Evolutionary conservation across 2,797 vertebrate species (phyloP), one percentile per base, ranked within the genome.

Genomic region (Australoheros facetus): DNA sequence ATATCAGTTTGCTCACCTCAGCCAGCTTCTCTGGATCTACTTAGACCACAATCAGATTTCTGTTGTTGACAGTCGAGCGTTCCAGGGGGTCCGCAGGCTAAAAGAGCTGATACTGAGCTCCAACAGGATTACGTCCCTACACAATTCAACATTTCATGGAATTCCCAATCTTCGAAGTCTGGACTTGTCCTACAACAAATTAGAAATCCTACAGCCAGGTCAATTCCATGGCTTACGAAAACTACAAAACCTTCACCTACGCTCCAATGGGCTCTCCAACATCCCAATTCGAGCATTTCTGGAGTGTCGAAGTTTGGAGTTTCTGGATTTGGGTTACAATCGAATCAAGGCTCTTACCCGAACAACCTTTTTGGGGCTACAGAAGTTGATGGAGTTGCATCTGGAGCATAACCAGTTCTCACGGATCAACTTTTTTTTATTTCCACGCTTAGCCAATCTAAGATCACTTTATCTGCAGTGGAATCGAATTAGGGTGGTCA

Each of bases 331-430:
- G 92, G 97, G 98, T 87, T 99, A 99, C 89, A 99, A 99, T 93
- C 96, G 97, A 54, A 97, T 99, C 74, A 96, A 98, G 62, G 97
- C 97, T 86, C 93, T 99, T 45, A 99, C 98, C 13, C 96, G 98
- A 39, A 99, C 99, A 2, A 98, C 97, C 6, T 99, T 99, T 73
- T 94, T 98, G 74, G 98, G 98, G 59, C 96, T 99, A 23, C 90
- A 98, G 89, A 98, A 97, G 91, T 81, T 99, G 51, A 99, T 98
- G 62, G 98, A 99, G 91, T 96, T 99, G 83, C 98, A 99, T 84
- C 85, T 99, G 92, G 98, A 99, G 85, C 98, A 99, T 93, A 99
- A 99, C 88, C 98, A 99, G 91, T 99, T 99, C 92, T 99, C 98
- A 34, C 96, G 99, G 90, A 97, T 99, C 95, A 99, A 99, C 87